Conservation (phyloP, 2,797 vertebrate species). For the Sebastes variabilis region DNA sequence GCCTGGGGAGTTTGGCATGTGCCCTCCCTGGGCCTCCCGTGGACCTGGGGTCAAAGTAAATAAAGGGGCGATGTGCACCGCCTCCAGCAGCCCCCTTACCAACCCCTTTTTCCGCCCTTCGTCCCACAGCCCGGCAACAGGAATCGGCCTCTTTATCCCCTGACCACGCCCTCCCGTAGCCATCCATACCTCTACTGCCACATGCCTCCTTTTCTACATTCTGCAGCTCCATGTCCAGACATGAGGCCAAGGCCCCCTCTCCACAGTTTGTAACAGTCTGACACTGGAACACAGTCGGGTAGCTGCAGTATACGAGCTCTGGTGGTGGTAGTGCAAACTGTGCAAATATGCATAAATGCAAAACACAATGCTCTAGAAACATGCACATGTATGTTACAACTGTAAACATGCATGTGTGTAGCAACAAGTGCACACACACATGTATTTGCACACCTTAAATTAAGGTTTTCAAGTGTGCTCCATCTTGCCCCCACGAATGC, state of each 20-base stretch:
- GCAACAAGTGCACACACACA: neutral
- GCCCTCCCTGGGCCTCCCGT: conserved; percentile 79
- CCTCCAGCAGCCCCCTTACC: conserved; percentile 73
- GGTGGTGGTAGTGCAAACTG: neutral
- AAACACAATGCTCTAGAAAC: neutral
- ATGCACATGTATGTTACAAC: neutral
- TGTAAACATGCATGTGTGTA: neutral
- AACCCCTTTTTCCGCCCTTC: conserved; percentile 59
- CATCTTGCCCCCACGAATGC: conserved; percentile 3
- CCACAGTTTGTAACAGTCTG: conserved; percentile 47
- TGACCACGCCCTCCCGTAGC: conserved; percentile 65
- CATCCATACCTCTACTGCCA: conserved; percentile 66
- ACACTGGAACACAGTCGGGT: conserved; percentile 46
- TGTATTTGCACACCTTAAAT: neutral
- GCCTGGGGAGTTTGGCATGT: conserved; percentile 87
- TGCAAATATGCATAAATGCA: conserved; percentile 13
- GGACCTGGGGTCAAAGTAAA: conserved; percentile 84
- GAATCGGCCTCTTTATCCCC: conserved; percentile 66
- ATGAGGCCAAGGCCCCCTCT: conserved; percentile 49
- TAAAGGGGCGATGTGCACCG: conserved; percentile 77
- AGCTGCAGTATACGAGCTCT: conserved; percentile 15
- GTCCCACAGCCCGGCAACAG: conserved; percentile 65
- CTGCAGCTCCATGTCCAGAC: conserved; percentile 58
- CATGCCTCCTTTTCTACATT: conserved; percentile 61
- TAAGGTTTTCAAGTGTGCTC: neutral